Percentiles rank a stretch among this genome's conserved stretches.
Evolutionary conservation across 2,797 vertebrate genomes (phyloP).

Genomic region (Muraenolepis orangiensis): DNA sequence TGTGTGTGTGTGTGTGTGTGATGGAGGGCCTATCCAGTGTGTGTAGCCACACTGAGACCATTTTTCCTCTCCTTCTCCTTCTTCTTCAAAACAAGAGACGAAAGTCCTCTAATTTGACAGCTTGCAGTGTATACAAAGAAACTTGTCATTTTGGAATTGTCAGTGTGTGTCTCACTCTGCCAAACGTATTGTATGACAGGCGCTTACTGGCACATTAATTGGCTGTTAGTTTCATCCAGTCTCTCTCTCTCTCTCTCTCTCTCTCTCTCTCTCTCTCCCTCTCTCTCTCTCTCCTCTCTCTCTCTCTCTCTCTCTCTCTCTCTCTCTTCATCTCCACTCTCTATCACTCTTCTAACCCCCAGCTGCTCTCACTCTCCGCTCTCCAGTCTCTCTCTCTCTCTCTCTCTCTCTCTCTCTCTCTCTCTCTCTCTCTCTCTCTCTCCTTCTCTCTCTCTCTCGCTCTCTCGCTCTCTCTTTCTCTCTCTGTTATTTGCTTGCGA

Average conservation of each 20-base stretch:
- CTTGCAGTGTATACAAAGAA: not conserved
- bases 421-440: not conserved
- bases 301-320: no score
- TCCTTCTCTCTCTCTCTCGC: conserved; percentile 20
- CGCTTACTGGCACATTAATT: not conserved
- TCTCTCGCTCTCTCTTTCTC: conserved; percentile 16
- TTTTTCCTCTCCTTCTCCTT: not conserved
- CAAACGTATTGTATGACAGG: not conserved
- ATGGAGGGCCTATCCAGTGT: not conserved
- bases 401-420: conserved; percentile 18
- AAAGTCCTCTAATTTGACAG: not conserved
- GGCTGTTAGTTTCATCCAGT: not conserved
- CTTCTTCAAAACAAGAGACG: not conserved
- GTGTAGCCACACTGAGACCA: not conserved
- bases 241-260: not conserved
- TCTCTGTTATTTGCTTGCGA: conserved; percentile 7
- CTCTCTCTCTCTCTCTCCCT: no score
- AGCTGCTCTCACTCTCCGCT: no score
- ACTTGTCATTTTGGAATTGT: not conserved
- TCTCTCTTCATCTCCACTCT: not conserved
- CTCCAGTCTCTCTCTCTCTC: conserved; percentile 13
- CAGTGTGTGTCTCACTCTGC: not conserved
- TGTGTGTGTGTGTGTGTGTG: not conserved
- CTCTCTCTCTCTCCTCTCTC: not conserved
- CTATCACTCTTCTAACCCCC: not conserved